A percentile compares a stretch with the other conserved stretches of the same genome.
Conservation (phyloP, 1,140 invertebrate species). For the Carcinoscorpius rotundicauda region DNA sequence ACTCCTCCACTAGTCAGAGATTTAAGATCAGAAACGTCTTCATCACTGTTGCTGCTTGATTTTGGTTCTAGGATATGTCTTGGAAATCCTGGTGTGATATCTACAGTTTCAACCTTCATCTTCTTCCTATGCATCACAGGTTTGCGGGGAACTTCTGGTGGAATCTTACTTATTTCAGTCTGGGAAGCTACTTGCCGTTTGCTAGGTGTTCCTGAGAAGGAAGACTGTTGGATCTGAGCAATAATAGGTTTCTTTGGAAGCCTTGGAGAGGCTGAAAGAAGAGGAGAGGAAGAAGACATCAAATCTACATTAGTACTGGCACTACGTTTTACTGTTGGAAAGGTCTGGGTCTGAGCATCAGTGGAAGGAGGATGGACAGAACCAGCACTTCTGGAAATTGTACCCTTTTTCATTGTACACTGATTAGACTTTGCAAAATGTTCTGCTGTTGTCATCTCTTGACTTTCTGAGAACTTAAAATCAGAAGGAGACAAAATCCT, state of each 20-base stretch:
- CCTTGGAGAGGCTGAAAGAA: too few relatives aligned
- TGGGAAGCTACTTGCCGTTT: background rate
- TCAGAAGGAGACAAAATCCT: constrained; percentile 5
- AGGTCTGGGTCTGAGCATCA: constrained; percentile 27
- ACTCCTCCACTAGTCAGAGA: background rate
- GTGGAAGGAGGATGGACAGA: constrained; percentile 10
- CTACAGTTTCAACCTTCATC: too few relatives aligned
- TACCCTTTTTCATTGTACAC: constrained; percentile 58
- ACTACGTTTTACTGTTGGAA: constrained; percentile 22
- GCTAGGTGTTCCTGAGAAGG: background rate
- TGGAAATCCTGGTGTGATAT: too few relatives aligned
- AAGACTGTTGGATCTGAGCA: background rate
- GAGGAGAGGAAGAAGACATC: background rate
- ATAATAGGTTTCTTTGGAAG: too few relatives aligned
- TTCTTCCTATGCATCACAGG: background rate
- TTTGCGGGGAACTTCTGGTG: background rate
- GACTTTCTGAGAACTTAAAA: constrained; percentile 43
- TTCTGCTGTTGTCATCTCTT: constrained; percentile 52
- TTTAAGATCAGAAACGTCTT: background rate
- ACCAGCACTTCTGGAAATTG: constrained; percentile 17
- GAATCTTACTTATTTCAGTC: background rate
- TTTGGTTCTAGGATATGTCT: background rate
- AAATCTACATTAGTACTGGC: constrained; percentile 15
- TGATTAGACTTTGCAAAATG: constrained; percentile 64
- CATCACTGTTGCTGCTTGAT: background rate